Evolutionary conservation across 1,140 invertebrate species (phyloP).

Genomic region (Heliconius nattereri): DNA sequence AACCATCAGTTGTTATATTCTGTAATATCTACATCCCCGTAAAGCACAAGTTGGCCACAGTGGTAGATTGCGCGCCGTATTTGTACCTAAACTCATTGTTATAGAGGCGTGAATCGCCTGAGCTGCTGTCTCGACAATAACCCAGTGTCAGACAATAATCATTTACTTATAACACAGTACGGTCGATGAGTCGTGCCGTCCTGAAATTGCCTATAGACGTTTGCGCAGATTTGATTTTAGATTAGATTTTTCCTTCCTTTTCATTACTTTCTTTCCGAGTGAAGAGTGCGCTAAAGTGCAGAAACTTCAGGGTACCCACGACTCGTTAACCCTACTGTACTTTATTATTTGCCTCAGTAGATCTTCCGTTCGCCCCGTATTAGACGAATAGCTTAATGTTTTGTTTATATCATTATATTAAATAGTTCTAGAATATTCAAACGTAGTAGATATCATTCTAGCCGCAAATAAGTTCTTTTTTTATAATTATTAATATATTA

Average conservation of each 20-base stretch:
- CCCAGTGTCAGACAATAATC: slow-evolving; percentile 81
- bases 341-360: slow-evolving; percentile 73
- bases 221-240: too few relatives aligned
- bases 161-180: slow-evolving; percentile 43
- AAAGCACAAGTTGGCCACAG: slow-evolving; percentile 26
- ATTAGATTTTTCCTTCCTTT: too few relatives aligned
- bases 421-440: slow-evolving; percentile 35
- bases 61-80: slow-evolving; percentile 34
- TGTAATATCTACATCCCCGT: neutral
- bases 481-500: neutral
- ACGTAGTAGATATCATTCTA: slow-evolving; percentile 35
- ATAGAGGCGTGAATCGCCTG: slow-evolving; percentile 64
- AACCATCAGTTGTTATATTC: neutral
- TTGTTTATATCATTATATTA: slow-evolving; percentile 33
- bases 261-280: too few relatives aligned
- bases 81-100: slow-evolving; percentile 47
- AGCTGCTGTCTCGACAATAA: slow-evolving; percentile 81
- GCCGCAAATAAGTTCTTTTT: slow-evolving; percentile 13
- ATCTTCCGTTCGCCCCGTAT: slow-evolving; percentile 65
- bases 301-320: too few relatives aligned
- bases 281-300: too few relatives aligned
- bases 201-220: too few relatives aligned
- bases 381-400: slow-evolving; percentile 44
- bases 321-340: neutral
- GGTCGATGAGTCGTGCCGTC: too few relatives aligned